Base-by-base conservation (phyloP, 2,797 vertebrate genomes). In the Pseudochromis fuscus region DNA sequence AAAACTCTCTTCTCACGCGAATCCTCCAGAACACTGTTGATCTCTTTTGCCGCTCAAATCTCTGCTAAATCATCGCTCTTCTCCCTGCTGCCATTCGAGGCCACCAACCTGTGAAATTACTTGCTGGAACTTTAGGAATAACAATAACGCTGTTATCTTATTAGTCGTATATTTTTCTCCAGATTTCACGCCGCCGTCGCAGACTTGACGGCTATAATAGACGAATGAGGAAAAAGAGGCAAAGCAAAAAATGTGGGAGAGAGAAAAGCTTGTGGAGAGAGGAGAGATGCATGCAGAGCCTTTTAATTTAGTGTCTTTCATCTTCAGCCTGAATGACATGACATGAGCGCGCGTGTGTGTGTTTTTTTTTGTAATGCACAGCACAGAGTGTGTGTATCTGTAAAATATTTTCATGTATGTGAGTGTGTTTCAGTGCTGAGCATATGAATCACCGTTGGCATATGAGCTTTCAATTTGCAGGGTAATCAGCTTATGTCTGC, bases 401-500 rank as follows among this genome's bases (percentile, higher is more conserved):
- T 62, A 12, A 57, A 52, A 65, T 53, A 49, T 52, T 62, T 56
- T 28, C n/a, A 38, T 44, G 25, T 62, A 45, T 60, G 50, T 51
- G 33, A 69, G 58, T 52, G 71, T 42, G 60, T 52, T 37, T 44
- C 37, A 27, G 42, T 45, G 23, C 72, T 9, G 40, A 66, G 60
- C 60, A 27, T 10, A 21, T 72, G 68, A 83, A 67, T 84, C 66
- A 59, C 59, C 44, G 12, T 56, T 24, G 48, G 59, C 70, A 60
- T 72, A 51, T 63, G 77, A 79, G 83, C 82, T 83, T 82, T 90
- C 81, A 81, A 74, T 89, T 82, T 82, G 46, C 66, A 65, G 65
- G 64, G 42, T 85, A 90, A 90, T 92, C 87, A 86, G 88, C 72
- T 87, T 83, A 85, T 65, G 82, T 82, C 83, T 72, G 46, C 21